Percentiles rank a stretch among this genome's conserved stretches.
These are phyloP conservation scores for Amphimallon solstitiale DNA, from an alignment of 2,888 invertebrate genomes.

Conservation along the genomic window DNA sequence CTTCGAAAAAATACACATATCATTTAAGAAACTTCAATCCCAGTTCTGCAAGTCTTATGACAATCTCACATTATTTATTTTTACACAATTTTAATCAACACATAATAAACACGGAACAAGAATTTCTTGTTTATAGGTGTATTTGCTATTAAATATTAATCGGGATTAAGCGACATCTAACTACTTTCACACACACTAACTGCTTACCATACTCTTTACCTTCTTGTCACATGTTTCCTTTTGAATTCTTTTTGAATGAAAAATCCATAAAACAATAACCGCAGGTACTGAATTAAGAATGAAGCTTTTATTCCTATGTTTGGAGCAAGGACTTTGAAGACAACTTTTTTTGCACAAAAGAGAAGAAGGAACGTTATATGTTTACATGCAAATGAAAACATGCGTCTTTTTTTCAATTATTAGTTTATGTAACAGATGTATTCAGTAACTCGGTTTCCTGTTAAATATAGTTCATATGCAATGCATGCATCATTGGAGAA, in stretches of 20 bases:
- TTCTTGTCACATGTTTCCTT: conserved; percentile 8
- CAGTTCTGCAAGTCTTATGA: neutral
- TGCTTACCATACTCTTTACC: too few relatives aligned
- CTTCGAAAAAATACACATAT: conserved; percentile 33
- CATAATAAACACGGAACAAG: conserved; percentile 15
- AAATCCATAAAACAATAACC: conserved; percentile 1
- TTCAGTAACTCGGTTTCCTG: conserved; percentile 17
- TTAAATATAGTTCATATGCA: neutral
- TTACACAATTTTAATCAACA: conserved; percentile 1
- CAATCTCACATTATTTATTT: conserved; percentile 7
- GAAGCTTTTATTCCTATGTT: too few relatives aligned
- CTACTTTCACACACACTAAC: neutral
- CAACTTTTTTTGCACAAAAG: too few relatives aligned
- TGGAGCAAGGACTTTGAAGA: too few relatives aligned
- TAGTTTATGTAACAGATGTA: conserved; percentile 19
- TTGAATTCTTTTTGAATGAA: conserved; percentile 6
- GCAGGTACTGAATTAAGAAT: too few relatives aligned
- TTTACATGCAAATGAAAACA: too few relatives aligned
- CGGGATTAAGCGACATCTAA: conserved; percentile 22
- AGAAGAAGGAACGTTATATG: too few relatives aligned
- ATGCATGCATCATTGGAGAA: conserved; percentile 5
- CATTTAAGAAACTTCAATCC: conserved; percentile 4
- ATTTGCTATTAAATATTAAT: conserved; percentile 3
- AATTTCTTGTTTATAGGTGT: conserved; percentile 29
- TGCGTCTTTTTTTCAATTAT: neutral